These are phyloP conservation scores for Lepidocyrtoides sp. DNA, from an alignment of 2,888 invertebrate species.

Conservation along the genomic window DNA sequence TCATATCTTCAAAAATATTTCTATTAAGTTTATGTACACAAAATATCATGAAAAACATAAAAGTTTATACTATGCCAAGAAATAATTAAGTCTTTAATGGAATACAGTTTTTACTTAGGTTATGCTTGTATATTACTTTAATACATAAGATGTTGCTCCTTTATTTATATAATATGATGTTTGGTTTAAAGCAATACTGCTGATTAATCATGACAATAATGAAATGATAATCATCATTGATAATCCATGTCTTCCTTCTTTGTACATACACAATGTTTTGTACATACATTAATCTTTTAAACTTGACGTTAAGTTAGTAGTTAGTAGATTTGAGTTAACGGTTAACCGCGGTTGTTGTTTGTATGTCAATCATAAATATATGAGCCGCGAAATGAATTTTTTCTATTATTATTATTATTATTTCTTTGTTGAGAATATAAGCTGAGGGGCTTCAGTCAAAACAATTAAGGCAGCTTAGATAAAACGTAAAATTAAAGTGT, in stretches of 20 bases:
- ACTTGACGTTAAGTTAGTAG: no score
- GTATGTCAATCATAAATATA: constrained; percentile 2
- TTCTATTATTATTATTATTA: not conserved
- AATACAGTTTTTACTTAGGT: constrained; percentile 5
- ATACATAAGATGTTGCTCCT: not conserved
- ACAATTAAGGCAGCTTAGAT: constrained; percentile 39
- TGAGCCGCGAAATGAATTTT: not conserved
- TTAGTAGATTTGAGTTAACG: not conserved
- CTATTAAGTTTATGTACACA: not conserved
- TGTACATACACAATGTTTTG: constrained; percentile 75
- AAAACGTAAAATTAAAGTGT: not conserved
- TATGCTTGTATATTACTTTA: not conserved
- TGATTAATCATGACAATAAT: constrained; percentile 81
- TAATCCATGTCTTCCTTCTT: constrained; percentile 83
- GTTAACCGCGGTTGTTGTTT: not conserved
- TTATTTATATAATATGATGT: not conserved
- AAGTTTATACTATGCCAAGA: not conserved
- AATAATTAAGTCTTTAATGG: no score
- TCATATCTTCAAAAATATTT: not conserved
- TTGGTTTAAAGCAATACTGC: not conserved
- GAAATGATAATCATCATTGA: constrained; percentile 76
- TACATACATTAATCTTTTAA: no score
- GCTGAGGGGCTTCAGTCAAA: constrained; percentile 25
- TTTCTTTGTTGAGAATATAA: constrained; percentile 22
- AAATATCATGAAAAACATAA: not conserved